Base-by-base conservation (phyloP, 2,888 invertebrate genomes). In the Melipona beecheii region DNA sequence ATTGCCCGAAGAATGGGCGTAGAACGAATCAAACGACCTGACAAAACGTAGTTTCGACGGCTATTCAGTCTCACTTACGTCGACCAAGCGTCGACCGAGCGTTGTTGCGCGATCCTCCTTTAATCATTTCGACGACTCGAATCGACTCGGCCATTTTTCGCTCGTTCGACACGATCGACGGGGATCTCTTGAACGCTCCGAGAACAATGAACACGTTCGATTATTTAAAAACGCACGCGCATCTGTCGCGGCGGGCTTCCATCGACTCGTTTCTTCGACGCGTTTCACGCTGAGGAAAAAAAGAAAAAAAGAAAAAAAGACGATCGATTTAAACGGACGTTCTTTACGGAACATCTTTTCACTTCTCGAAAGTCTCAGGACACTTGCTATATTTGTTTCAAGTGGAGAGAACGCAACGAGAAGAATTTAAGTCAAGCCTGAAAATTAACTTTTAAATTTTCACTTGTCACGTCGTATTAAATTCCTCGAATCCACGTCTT, bases 61-160 rank as follows among this genome's bases (percentile, higher is more conserved):
- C 77, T 86, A 89, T 89, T 89, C 89, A 89, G 75, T 62, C 64
- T 85, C 89, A 89, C 86, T 89, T 89, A 82, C 62, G n/a, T n/a
- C n/a, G 75, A 21, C 17, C 72, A 65, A 76, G 56, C 60, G 31
- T 43, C 71, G 50, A 11, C 43, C 11, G 9, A 43, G 43, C 36
- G 36, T 36, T 65, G 58, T 49, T 31, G 81, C 66, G 60, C n/a
- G 58, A 66, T 64, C 56, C 65, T 27, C 24, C 60, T 43, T 43
- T 43, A 9, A 43, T 2, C 11, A 43, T 43, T 43, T 6, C 9
- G 11, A 43, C 9, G 43, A 43, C 43, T 43, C 43, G 31, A 31
- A 4, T 31, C 43, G 43, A 11, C 43, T 43, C 43, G 11, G 4
- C 43, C 43, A 43, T 43, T 43, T 43, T 31, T 60, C 27, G 17